Percentiles rank a stretch among this genome's conserved stretches.
Evolutionary conservation across 1,140 invertebrate genomes (phyloP).

Genomic region (Leucophenga varia): DNA sequence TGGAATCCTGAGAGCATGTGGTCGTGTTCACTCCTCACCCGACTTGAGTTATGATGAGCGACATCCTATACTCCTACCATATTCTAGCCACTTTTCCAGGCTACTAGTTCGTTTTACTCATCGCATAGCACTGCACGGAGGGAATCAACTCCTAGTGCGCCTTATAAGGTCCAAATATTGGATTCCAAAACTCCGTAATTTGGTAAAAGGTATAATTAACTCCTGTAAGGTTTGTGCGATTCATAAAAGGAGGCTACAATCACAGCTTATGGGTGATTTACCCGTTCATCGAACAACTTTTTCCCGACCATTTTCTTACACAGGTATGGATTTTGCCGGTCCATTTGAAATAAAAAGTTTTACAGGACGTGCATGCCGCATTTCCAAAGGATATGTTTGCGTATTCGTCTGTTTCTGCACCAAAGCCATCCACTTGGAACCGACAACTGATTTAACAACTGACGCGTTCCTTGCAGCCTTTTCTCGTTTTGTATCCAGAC

Average conservation of each 20-base stretch:
- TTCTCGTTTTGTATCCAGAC: conserved; percentile 32
- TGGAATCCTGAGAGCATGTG: neutral
- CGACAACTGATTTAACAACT: conserved; percentile 39
- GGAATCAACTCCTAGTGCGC: neutral
- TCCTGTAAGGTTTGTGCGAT: conserved; percentile 4
- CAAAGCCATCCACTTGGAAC: conserved; percentile 57
- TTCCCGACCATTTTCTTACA: neutral
- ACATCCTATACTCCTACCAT: conserved; percentile 10
- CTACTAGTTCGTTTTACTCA: conserved; percentile 4
- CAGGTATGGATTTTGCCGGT: neutral
- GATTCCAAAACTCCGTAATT: neutral
- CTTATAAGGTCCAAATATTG: neutral
- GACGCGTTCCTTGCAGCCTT: conserved; percentile 47
- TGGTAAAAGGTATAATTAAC: neutral
- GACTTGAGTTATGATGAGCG: neutral
- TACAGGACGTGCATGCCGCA: neutral
- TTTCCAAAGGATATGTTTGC: neutral
- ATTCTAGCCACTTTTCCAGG: neutral
- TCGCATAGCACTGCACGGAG: conserved; percentile 2
- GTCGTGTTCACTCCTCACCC: too few species aligned
- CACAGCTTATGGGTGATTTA: too few species aligned
- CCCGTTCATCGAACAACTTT: too few species aligned
- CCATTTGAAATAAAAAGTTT: conserved; percentile 4
- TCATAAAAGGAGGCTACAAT: too few species aligned
- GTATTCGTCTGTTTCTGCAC: too few species aligned